Evolutionary conservation across 2,797 vertebrate genomes (phyloP).

Genomic region (Myotis planiceps): DNA sequence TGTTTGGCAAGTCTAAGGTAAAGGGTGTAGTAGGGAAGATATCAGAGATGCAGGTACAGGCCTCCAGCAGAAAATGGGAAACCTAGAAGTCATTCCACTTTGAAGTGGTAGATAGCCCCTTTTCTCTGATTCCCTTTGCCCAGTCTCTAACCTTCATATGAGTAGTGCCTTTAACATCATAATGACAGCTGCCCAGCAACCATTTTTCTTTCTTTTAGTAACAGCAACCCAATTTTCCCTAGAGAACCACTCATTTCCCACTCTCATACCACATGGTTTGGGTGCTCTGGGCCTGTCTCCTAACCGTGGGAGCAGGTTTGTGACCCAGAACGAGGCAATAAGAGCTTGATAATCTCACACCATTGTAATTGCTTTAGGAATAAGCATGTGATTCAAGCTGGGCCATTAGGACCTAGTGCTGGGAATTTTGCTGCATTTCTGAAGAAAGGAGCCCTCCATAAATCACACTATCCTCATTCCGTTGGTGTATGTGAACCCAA

Average conservation of each 20-base stretch:
- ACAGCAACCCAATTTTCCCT: background rate
- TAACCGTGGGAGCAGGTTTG: background rate
- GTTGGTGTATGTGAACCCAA: background rate
- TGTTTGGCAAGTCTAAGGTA: background rate
- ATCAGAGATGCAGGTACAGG: background rate
- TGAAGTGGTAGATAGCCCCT: background rate
- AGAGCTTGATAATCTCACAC: background rate
- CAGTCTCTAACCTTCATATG: background rate
- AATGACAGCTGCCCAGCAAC: background rate
- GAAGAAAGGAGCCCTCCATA: background rate
- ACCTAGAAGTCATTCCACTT: background rate
- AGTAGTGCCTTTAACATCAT: background rate
- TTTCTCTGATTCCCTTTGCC: background rate
- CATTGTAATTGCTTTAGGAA: background rate
- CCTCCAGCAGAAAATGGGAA: background rate
- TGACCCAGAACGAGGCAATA: background rate
- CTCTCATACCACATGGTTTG: background rate
- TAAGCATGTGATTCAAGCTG: background rate
- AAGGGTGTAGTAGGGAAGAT: background rate
- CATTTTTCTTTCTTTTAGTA: background rate
- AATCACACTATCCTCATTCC: background rate
- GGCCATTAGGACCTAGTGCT: background rate
- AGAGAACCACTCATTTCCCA: background rate
- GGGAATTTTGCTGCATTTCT: background rate
- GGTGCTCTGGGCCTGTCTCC: background rate